phyloP scores from a whole-genome alignment of 1,140 invertebrate species.

The Akabosia matsudoensis region DNA sequence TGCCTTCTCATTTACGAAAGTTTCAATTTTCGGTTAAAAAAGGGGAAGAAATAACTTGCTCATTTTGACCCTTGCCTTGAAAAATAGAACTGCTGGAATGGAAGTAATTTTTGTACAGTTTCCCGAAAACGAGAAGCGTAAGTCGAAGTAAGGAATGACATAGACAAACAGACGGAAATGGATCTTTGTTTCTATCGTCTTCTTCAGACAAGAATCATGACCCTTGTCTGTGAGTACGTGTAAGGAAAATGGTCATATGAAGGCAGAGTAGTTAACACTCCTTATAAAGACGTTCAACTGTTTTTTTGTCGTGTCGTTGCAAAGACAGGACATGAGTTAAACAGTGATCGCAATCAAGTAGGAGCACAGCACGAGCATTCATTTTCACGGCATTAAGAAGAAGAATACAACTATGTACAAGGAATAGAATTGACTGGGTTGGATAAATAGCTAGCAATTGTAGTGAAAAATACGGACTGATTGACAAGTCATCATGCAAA shows the following conservation, averaged over 20 bases:
- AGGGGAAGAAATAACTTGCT: too few relatives aligned
- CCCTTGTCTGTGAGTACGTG: neutral
- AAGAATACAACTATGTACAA: too few relatives aligned
- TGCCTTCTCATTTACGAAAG: neutral
- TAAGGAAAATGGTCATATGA: neutral
- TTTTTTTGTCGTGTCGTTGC: too few relatives aligned
- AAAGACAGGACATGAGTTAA: too few relatives aligned
- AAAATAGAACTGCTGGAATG: neutral
- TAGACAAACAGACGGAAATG: constrained; percentile 22
- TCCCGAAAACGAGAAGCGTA: neutral
- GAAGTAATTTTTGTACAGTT: neutral
- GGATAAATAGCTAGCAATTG: constrained; percentile 3
- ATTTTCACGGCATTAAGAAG: too few relatives aligned
- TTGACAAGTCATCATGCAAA: constrained; percentile 22
- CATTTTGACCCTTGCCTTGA: constrained; percentile 4
- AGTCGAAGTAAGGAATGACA: neutral
- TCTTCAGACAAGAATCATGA: neutral
- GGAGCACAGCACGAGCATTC: too few relatives aligned
- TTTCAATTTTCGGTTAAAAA: neutral
- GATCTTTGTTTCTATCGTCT: neutral
- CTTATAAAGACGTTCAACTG: neutral
- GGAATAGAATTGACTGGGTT: neutral
- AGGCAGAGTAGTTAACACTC: neutral
- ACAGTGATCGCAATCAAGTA: too few relatives aligned
- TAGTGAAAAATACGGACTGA: constrained; percentile 10